A percentile compares a stretch with the other conserved stretches of the same genome.
Conservation (phyloP, 2,888 invertebrate species). For the Rhabditoides inermis region DNA sequence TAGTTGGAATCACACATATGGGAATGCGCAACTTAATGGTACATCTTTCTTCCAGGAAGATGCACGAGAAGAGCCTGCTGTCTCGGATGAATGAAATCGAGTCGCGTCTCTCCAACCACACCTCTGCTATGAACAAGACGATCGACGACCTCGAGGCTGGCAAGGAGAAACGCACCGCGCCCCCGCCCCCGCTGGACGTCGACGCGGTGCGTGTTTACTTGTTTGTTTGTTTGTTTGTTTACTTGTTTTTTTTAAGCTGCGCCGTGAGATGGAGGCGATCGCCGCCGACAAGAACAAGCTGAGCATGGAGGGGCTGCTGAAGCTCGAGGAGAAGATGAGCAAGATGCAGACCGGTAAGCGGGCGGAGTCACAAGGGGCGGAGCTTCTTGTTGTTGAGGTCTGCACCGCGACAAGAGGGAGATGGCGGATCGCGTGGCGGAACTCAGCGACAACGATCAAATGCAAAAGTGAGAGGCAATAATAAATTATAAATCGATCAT, state of each 20-base stretch:
- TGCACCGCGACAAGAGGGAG: slow-evolving; percentile 25
- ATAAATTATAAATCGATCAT: no score
- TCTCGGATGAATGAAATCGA: slow-evolving; percentile 44
- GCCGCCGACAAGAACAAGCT: slow-evolving; percentile 51
- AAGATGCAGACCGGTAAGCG: slow-evolving; percentile 39
- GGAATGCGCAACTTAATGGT: neutral
- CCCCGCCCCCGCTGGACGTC: slow-evolving; percentile 37
- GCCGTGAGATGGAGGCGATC: slow-evolving; percentile 50
- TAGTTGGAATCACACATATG: no score
- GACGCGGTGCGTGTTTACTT: slow-evolving; percentile 41
- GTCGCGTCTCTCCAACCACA: slow-evolving; percentile 33
- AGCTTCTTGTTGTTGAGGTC: slow-evolving; percentile 10
- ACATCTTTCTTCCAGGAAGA: slow-evolving; percentile 27
- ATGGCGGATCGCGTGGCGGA: slow-evolving; percentile 15
- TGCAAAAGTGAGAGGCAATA: slow-evolving; percentile 12
- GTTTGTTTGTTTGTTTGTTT: neutral
- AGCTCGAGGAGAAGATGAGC: slow-evolving; percentile 49
- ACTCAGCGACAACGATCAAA: slow-evolving; percentile 19
- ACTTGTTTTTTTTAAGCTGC: slow-evolving; percentile 26
- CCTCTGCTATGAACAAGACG: slow-evolving; percentile 36
- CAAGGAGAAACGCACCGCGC: slow-evolving; percentile 38
- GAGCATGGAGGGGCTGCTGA: slow-evolving; percentile 50
- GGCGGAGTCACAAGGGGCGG: neutral
- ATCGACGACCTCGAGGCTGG: slow-evolving; percentile 47
- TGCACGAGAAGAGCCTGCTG: slow-evolving; percentile 49